Evolutionary conservation across 2,888 invertebrate genomes (phyloP), one percentile per base, ranked within the genome.

Genomic region (Lordiphosa andalusiaca): DNA sequence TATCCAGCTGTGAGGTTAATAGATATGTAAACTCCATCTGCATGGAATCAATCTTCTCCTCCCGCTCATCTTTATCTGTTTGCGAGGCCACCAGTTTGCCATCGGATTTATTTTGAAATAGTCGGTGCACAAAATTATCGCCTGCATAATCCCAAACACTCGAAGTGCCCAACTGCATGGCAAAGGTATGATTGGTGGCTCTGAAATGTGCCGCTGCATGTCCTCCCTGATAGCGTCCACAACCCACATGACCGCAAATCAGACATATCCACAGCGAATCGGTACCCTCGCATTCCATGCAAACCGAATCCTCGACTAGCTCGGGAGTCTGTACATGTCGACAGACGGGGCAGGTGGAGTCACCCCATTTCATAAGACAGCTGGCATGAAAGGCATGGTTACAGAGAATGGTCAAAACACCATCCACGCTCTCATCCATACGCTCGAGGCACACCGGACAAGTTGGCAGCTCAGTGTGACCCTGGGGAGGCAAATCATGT

Each of bases 101-200:
- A 90, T 99, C 99, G 10, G 94, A 93, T 90, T 99, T 98, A 90
- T 97, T 98, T 90, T 98, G 98, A 19, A 99, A 93, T 37, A 99
- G 91, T 10, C 99, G 93, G 90, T 96, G 95, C 6, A 96, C 96
- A 87, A 95, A 96, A 88, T 95, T 94, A 87, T 95, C 95, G 73
- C 98, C 98, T 50, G 98, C 98, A 88, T 99, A 99, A 88, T 99
- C 99, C 99, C 99, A 99, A 0, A 99, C 99, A 49, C 98, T 92
- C 86, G 98, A 97, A 41, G 96, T 97, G 1, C 98, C 98, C 57
- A 99, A 90, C 88, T 99, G 98, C 91, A 99, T 93, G 4, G 98
- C 97, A 86, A 98, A 99, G 13, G 98, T 98, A 89, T 99, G 99
- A 74, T 97, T 96, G 0, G 99, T 98, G 55, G 96, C 95, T 55